Evolutionary conservation across 2,113 vertebrate species (phyloP).

Genomic region (Erythrocercus mccallii): DNA sequence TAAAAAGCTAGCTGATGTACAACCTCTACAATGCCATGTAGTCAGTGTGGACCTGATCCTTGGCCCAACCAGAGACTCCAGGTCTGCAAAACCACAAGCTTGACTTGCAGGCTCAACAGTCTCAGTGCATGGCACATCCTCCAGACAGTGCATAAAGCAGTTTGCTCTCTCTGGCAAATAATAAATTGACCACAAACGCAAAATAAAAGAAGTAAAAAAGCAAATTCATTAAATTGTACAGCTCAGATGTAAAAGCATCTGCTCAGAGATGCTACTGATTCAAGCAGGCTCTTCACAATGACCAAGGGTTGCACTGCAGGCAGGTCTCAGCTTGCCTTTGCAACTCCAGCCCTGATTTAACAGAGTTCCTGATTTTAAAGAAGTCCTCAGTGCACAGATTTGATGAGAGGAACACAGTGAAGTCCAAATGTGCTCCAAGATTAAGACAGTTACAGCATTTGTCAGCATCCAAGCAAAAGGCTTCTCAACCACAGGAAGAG

Average conservation of each 20-base stretch:
- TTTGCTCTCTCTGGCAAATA: background rate
- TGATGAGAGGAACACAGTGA: background rate
- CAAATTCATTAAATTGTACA: background rate
- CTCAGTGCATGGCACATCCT: background rate
- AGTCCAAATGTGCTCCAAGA: background rate
- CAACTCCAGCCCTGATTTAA: background rate
- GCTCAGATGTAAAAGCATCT: background rate
- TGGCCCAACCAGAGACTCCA: background rate
- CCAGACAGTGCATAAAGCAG: background rate
- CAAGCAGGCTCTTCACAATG: background rate
- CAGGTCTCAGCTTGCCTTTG: background rate
- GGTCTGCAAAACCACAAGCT: background rate
- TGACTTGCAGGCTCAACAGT: fast-evolving
- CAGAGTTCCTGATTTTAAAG: background rate
- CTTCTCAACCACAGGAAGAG: background rate
- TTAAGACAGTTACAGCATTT: background rate
- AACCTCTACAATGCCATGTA: background rate
- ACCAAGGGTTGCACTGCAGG: background rate
- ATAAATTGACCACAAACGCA: background rate
- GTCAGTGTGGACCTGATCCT: background rate
- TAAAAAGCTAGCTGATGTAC: background rate
- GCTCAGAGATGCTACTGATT: background rate
- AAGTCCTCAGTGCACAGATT: background rate
- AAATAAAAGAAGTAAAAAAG: background rate
- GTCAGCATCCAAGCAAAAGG: background rate